A percentile compares a stretch with the other conserved stretches of the same genome.
These are phyloP conservation scores for Lycorma delicatula DNA, from an alignment of 1,140 invertebrate genomes.

Conservation along the genomic window DNA sequence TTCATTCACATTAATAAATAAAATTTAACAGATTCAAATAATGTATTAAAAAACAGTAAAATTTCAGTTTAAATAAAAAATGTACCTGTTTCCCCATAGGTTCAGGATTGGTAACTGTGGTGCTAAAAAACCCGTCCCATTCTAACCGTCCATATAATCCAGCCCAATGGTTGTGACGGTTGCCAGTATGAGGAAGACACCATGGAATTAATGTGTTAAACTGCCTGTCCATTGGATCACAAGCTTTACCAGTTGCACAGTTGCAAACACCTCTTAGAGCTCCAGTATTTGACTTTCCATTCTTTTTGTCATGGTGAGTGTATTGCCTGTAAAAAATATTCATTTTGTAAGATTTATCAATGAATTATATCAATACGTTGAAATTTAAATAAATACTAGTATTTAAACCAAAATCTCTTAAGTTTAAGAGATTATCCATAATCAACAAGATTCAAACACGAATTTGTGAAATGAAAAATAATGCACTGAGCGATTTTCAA, in stretches of 20 bases:
- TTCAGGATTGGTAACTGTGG: conserved; percentile 82
- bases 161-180: conserved; percentile 80
- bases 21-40: not conserved
- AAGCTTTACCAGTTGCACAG: conserved; percentile 55
- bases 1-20: not conserved
- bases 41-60: not conserved
- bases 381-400: not conserved
- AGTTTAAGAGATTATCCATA: not conserved
- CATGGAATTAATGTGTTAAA: conserved; percentile 82
- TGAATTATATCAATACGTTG: conserved; percentile 1
- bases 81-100: conserved; percentile 81
- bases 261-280: conserved; percentile 67
- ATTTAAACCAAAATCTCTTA: conserved; percentile 1
- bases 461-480: not conserved
- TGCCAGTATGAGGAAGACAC: conserved; percentile 82
- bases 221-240: conserved; percentile 66
- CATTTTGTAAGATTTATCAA: not conserved
- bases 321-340: conserved; percentile 47
- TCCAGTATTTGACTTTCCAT: conserved; percentile 48
- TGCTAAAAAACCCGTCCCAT: conserved; percentile 80
- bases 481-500: no score
- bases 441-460: conserved; percentile 2
- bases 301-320: conserved; percentile 59
- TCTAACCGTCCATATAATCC: conserved; percentile 61
- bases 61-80: not conserved